Evolutionary conservation across 2,113 vertebrate genomes (phyloP).

Genomic region (Elanus axillaris): DNA sequence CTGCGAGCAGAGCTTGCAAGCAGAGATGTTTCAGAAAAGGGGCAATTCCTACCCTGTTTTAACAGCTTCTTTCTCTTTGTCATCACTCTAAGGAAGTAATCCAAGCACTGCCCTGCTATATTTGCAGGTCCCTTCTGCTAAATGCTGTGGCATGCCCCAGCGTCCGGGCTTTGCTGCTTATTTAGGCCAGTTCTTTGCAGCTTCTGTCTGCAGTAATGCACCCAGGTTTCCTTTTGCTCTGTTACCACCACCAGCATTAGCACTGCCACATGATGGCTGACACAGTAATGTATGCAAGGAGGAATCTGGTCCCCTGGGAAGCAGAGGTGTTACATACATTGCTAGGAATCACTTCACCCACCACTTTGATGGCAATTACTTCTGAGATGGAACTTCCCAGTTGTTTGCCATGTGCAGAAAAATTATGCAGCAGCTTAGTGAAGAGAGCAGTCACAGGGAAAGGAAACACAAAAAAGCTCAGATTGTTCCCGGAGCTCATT

Average conservation of each 20-base stretch:
- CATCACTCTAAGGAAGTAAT: neutral
- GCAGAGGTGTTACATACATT: neutral
- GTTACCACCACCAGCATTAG: neutral
- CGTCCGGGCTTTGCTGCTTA: neutral
- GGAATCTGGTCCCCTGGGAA: neutral
- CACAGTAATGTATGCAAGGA: neutral
- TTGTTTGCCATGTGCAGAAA: neutral
- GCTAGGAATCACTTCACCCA: neutral
- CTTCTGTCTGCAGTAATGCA: neutral
- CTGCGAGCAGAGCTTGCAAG: neutral
- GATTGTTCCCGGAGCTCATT: neutral
- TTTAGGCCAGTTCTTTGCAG: neutral
- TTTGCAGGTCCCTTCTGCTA: neutral
- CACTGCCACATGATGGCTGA: neutral
- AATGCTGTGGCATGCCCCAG: neutral
- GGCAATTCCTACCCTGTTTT: neutral
- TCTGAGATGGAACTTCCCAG: neutral
- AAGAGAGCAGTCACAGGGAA: neutral
- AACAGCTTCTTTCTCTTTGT: neutral
- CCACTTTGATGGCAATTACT: neutral
- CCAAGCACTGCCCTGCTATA: neutral
- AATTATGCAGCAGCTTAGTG: neutral
- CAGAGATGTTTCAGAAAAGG: neutral
- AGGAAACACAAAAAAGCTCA: neutral
- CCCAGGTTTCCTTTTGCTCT: neutral